Evolutionary conservation across 1,140 invertebrate genomes (phyloP).

Genomic region (Pachypeltis micranthus): DNA sequence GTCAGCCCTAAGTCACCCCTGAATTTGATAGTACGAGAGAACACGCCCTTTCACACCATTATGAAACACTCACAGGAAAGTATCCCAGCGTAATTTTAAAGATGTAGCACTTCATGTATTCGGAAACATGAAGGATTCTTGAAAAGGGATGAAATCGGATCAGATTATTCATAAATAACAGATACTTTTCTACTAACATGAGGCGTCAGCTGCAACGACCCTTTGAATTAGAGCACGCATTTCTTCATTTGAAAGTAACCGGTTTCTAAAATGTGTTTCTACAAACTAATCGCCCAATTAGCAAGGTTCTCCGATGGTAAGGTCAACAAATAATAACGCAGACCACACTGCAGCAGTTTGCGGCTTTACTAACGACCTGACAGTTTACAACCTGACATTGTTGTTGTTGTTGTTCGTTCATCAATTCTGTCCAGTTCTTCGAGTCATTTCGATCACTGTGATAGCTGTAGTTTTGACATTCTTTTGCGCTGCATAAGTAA

Average conservation of each 20-base stretch:
- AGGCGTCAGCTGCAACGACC: neutral
- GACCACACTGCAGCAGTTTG: no score
- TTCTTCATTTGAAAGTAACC: neutral
- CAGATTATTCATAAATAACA: constrained; percentile 12
- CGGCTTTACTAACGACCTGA: no score
- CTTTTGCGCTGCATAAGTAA: no score
- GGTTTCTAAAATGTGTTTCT: no score
- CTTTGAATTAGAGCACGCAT: constrained; percentile 8
- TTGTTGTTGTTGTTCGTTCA: no score
- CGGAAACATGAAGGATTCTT: constrained; percentile 7
- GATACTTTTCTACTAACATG: neutral
- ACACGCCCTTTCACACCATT: neutral
- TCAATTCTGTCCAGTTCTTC: no score
- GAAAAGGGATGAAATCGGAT: neutral
- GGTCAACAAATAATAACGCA: no score
- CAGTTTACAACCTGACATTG: no score
- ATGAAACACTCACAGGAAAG: neutral
- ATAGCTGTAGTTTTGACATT: no score
- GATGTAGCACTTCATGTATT: neutral
- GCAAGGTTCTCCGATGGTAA: no score
- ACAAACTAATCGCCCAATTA: no score
- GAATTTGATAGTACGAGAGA: neutral
- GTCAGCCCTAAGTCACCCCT: neutral
- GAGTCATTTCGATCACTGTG: no score
- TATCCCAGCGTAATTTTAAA: neutral